Base-by-base conservation (phyloP, 2,888 invertebrate genomes). In the Acanthopleura granulata region DNA sequence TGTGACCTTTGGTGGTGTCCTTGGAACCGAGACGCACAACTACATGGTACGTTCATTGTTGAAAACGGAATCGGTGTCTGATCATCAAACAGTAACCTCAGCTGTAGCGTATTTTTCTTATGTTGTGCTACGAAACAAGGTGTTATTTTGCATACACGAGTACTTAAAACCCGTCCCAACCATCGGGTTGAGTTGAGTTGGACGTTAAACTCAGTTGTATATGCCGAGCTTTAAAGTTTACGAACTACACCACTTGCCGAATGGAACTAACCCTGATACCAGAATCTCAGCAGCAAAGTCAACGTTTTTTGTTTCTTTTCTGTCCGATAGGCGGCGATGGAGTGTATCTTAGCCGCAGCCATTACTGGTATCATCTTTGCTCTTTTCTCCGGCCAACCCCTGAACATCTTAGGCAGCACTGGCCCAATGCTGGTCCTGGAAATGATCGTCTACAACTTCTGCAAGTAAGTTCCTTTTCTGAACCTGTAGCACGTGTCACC, bases 1-100 rank as follows among this genome's bases (percentile, higher is more conserved):
- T 76, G 89, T 90, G 51, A 90, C 90, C 0, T 90, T 90, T 77
- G 90, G 90, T 12, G 90, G 90, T 22, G 80, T 90, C 29, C 81
- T 90, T 30, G 89, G 89, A 14, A 80, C 86, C 49, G 87, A 86
- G 14, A 90, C 90, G 0, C 85, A 88, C 72, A 85, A 88, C 40
- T 87, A 89, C 74, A 89, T 90, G 89, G 90, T 88, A 80, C 70
- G 79, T 75, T n/a, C n/a, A n/a, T n/a, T n/a, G n/a, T n/a, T n/a
- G n/a, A n/a, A 40, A 40, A 40, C 40, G 40, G 3, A 40, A 40
- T 9, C 40, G 4, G 40, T 6, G 40, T 9, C 40, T 40, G 40
- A 40, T 9, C 3, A n/a, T n/a, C n/a, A n/a, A n/a, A n/a, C n/a
- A n/a, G n/a, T n/a, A n/a, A n/a, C n/a, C n/a, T n/a, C n/a, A n/a